phyloP scores from a whole-genome alignment of 2,797 vertebrate species.

The Vireo griseus region DNA sequence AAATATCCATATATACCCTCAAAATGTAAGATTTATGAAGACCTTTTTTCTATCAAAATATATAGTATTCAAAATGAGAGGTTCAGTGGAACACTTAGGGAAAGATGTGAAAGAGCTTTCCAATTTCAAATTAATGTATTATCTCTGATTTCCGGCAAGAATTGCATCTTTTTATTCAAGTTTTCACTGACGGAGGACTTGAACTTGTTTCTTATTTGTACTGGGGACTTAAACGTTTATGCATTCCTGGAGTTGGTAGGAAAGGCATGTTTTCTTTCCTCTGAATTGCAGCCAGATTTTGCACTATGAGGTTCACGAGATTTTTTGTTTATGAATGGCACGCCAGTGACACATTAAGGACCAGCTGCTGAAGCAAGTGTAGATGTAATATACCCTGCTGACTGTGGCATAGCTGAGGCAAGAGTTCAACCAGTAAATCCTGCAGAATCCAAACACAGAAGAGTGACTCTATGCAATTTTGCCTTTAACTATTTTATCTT shows the following conservation, averaged over 20 bases:
- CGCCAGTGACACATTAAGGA: slow-evolving; percentile 13
- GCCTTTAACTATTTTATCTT: slow-evolving; percentile 40
- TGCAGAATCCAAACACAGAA: slow-evolving; percentile 19
- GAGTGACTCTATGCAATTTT: slow-evolving; percentile 10
- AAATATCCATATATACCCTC: not conserved
- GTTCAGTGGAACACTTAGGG: not conserved
- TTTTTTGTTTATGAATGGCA: slow-evolving; percentile 39
- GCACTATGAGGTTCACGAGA: not conserved
- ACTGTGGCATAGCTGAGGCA: slow-evolving; percentile 9
- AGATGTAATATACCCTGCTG: slow-evolving; percentile 31
- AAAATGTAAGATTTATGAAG: not conserved
- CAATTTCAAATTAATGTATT: not conserved
- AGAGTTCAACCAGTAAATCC: slow-evolving; percentile 32
- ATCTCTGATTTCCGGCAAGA: not conserved
- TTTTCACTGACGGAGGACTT: not conserved
- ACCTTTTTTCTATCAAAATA: not conserved
- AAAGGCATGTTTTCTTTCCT: not conserved
- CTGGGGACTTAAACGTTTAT: not conserved
- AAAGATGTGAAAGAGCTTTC: not conserved
- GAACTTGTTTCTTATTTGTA: not conserved
- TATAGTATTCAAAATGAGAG: not conserved
- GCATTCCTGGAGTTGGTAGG: not conserved
- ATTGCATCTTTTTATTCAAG: not conserved
- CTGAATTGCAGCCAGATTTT: not conserved
- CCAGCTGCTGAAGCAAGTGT: slow-evolving; percentile 20